Conservation (phyloP, 2,797 vertebrate species). For the Tapera naevia region DNA sequence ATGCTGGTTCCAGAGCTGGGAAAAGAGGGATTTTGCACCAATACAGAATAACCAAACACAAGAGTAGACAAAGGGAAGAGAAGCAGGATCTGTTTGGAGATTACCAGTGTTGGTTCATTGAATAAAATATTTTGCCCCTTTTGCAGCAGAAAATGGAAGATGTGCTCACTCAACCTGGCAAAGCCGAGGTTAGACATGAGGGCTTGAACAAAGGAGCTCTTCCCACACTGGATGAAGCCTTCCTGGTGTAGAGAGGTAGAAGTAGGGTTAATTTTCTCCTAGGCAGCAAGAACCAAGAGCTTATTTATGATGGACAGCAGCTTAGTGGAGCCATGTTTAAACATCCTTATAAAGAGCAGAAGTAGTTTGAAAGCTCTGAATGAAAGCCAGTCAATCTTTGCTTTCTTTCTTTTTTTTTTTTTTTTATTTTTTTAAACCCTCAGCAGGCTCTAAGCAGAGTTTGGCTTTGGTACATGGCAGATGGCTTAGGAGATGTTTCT, state of each 20-base stretch:
- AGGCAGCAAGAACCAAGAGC: not conserved
- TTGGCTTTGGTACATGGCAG: slow-evolving; percentile 54
- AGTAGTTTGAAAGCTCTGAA: slow-evolving; percentile 23
- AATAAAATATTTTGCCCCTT: not conserved
- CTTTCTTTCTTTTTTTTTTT: not conserved
- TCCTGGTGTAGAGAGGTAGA: not conserved
- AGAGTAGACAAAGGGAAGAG: not conserved
- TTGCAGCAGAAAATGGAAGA: not conserved
- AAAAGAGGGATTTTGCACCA: not conserved
- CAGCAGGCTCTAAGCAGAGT: slow-evolving; percentile 11
- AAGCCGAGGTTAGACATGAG: not conserved
- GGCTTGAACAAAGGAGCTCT: not conserved
- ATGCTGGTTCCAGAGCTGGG: not conserved
- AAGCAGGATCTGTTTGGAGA: not conserved
- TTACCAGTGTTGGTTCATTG: not conserved
- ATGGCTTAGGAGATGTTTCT: slow-evolving; percentile 44
- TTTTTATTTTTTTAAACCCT: slow-evolving; percentile 23
- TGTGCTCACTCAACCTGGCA: not conserved
- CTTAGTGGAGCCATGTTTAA: not conserved
- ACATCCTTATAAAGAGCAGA: not conserved
- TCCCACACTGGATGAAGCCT: accelerated
- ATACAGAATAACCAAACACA: not conserved
- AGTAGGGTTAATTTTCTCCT: not conserved
- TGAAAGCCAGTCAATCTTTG: slow-evolving; percentile 15
- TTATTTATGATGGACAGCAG: slow-evolving; percentile 23